Base-by-base conservation (phyloP, 2,113 vertebrate species). In the Ameiurus melas region DNA sequence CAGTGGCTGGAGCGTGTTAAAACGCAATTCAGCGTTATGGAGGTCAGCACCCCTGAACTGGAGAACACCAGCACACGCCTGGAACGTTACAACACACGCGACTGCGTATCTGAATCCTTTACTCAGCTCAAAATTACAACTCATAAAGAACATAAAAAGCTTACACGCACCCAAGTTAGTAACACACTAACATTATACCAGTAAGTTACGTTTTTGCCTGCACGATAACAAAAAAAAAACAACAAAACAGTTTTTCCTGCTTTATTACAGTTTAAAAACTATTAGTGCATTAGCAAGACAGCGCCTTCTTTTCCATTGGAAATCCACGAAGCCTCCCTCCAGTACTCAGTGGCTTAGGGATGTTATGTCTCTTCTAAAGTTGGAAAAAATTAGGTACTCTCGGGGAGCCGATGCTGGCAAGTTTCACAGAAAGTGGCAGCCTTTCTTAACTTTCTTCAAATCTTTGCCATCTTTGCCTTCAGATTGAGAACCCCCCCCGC, bases 1-100 rank as follows among this genome's bases (percentile, higher is more conserved):
- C 39, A 47, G 80, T 88, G 90, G 87, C 85, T 51, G 30, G 80
- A 91, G 55, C 60, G 66, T 84, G 88, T 77, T 89, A 89, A 87
- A 89, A 94, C 92, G 89, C 86, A 75, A 75, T 91, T 91, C 84
- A 91, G 92, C 93, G 93, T 91, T 90, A 90, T 62, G 36, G 39
- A 51, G 82, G 78, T 92, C 91, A 90, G 92, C 91, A 57, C 87
- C 20, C 83, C 66, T 71, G 33, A 86, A 66, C 57, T 55, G 33
- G 20, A 87, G 84, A 19, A 53, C 36, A 53, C 36, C 4, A 20
- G 16, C 33, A 58, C 25, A 39, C 13, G 12, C 20, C 7, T 68
- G 17, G 12, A 80, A 43, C 68, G 43, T 81, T 51, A 73, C 17
- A 12, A 30, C 64, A 85, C 43, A 55, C 27, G 57, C 12, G 14